phyloP scores from a whole-genome alignment of 1,140 invertebrate genomes.

The Olivierus martensii region DNA sequence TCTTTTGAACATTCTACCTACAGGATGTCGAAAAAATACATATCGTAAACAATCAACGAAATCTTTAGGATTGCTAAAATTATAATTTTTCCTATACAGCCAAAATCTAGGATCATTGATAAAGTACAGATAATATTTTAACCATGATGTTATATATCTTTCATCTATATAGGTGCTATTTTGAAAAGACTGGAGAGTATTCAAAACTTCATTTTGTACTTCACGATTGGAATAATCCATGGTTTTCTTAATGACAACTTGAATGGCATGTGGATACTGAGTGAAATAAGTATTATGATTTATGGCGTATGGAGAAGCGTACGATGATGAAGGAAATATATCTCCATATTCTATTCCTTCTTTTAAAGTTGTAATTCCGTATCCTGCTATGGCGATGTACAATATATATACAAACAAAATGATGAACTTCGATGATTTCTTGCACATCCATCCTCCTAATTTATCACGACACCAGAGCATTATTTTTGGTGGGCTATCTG shows the following conservation, averaged over 20 bases:
- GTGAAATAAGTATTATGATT: conserved; percentile 73
- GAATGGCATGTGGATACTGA: conserved; percentile 77
- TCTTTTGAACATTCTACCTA: no score
- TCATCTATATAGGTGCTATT: conserved; percentile 54
- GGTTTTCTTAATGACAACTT: conserved; percentile 66
- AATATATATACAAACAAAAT: conserved; percentile 60
- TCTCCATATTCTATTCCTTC: conserved; percentile 76
- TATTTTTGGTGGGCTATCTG: no score
- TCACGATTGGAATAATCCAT: conserved; percentile 68
- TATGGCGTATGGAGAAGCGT: conserved; percentile 79
- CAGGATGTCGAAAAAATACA: conserved; percentile 45
- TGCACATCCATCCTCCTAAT: no score
- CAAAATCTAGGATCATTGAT: conserved; percentile 55
- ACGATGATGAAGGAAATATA: conserved; percentile 70
- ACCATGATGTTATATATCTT: conserved; percentile 69
- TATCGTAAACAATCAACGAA: conserved; percentile 62
- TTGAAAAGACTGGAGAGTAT: conserved; percentile 60
- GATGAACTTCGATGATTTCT: conserved; percentile 44
- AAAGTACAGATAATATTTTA: conserved; percentile 66
- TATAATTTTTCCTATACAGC: conserved; percentile 40
- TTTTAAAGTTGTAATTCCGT: conserved; percentile 70
- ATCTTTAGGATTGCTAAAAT: conserved; percentile 52
- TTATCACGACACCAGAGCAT: no score
- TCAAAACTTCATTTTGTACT: conserved; percentile 61
- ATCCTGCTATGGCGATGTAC: conserved; percentile 69